Base-by-base conservation (phyloP, 2,113 vertebrate species). In the Daboia siamensis region DNA sequence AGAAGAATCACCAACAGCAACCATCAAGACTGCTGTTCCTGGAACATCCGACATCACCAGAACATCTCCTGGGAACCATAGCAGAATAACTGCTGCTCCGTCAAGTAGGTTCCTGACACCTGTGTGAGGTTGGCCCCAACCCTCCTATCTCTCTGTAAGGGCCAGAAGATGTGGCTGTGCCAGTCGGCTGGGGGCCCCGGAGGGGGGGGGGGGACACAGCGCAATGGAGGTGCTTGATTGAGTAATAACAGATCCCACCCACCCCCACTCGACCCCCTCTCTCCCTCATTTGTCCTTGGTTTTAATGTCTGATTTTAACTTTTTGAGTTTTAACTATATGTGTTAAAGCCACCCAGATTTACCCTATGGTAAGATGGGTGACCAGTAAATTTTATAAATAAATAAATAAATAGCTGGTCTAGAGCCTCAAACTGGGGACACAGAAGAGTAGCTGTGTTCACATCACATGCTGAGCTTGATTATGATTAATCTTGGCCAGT, bases 241-340 rank as follows among this genome's bases (percentile, higher is more conserved):
- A n/a, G 1, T 69, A 69, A 69, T 15, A 69, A 69, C 29, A n/a
- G 64, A 69, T 69, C 4, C 12, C 48, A 51, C 48, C 48, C 48
- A 4, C 0, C 10, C 26, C 11, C 26, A 0, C 26, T 64, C 10
- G 1, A 21, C 24, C 9, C 59, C 26, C 1, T 0, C 0, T 4
- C 61, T 64, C 26, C 29, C 26, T 8, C 11, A 12, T n/a, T 10
- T 12, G 1, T 64, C 59, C 29, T 64, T 29, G 61, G 61, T 15
- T 69, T 1, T 29, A 69, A 69, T n/a, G 29, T 69, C 29, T n/a
- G 57, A 59, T 24, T 59, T 59, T 59, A 59, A 59, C 57, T 59
- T 59, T 59, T 24, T 26, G 9, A 10, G 57, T 59, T 59, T 59
- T 26, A 59, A 26, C 23, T 26, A 59, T 59, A 59, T 26, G 57